phyloP scores from a whole-genome alignment of 2,113 vertebrate genomes.

The Recurvirostra avosetta region DNA sequence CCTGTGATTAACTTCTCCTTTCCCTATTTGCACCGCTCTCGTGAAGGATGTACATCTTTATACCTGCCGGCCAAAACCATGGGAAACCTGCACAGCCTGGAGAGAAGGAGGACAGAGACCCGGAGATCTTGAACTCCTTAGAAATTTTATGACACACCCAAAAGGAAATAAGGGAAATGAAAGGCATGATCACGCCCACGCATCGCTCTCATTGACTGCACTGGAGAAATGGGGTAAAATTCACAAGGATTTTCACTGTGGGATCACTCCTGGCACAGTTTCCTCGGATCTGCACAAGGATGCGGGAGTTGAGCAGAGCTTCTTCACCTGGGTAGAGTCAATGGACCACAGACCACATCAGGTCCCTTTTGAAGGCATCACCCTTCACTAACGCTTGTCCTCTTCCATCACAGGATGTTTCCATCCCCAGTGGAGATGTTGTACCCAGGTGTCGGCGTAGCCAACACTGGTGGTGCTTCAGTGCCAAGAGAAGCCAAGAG shows the following conservation, averaged over 20 bases:
- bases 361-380: not conserved
- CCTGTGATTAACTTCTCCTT: not conserved
- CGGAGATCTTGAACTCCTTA: not conserved
- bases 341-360: fast-evolving
- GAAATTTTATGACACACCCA: not conserved
- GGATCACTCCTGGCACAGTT: not conserved
- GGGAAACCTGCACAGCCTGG: not conserved
- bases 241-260: not conserved
- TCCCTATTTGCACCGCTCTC: not conserved
- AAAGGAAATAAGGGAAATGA: not conserved
- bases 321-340: not conserved
- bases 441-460: not conserved
- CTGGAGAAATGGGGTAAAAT: not conserved
- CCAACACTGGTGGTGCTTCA: fast-evolving
- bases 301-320: not conserved
- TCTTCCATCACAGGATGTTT: not conserved
- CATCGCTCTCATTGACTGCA: not conserved
- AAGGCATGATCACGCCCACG: fast-evolving
- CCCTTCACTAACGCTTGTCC: not conserved
- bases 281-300: not conserved
- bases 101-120: not conserved
- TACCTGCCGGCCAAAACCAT: not conserved
- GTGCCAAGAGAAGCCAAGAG: not conserved
- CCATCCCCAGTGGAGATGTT: not conserved
- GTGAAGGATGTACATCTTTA: not conserved